Percentiles rank a stretch among this genome's conserved stretches.
These are phyloP conservation scores for Ruditapes philippinarum DNA, from an alignment of 1,140 invertebrate species.

Conservation along the genomic window DNA sequence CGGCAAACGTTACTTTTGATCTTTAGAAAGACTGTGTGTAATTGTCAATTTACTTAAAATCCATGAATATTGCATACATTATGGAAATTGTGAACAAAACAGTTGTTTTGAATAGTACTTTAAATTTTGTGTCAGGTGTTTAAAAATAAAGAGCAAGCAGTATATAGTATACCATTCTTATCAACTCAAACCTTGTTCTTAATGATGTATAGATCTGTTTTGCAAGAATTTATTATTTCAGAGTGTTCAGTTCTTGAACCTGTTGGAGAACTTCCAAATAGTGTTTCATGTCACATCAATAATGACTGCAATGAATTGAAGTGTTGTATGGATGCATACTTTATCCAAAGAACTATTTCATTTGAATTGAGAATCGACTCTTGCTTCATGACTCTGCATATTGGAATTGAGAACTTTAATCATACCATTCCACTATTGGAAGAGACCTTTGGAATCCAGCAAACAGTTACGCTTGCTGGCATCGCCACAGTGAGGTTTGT, in stretches of 20 bases:
- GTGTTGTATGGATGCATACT: constrained; percentile 8
- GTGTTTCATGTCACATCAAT: constrained; percentile 5
- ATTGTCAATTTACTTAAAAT: no score
- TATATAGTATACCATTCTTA: no score
- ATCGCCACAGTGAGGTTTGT: background rate
- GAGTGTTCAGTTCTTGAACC: background rate
- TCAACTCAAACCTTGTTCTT: no score
- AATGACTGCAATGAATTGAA: constrained; percentile 16
- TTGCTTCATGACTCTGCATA: background rate
- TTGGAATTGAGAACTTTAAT: constrained; percentile 28
- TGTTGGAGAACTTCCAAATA: background rate
- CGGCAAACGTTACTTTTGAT: no score
- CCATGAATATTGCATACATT: no score
- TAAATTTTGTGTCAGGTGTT: no score
- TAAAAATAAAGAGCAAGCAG: no score
- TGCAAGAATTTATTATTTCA: background rate
- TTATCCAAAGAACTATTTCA: background rate
- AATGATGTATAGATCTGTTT: no score
- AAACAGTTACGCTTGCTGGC: background rate
- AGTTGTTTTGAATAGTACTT: no score
- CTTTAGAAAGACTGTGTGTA: no score
- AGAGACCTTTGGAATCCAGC: background rate
- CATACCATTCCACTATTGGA: background rate
- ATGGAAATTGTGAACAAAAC: no score
- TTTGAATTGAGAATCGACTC: background rate